phyloP scores from a whole-genome alignment of 2,888 invertebrate genomes.

The Drosophila rellima region DNA sequence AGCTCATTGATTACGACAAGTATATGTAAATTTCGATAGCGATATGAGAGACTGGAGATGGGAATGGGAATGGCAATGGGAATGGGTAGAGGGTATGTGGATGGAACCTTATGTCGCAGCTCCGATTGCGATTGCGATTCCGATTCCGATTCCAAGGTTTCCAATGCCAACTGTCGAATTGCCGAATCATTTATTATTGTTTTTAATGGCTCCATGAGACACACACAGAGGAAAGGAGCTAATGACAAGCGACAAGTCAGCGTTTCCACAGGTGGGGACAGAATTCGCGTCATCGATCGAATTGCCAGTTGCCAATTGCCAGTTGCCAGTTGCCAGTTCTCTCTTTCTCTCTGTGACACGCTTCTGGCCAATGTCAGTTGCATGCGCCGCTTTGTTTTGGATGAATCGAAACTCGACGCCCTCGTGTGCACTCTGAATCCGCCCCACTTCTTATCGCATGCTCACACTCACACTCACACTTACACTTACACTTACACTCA shows the following conservation, averaged over 20 bases:
- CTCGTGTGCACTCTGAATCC: constrained; percentile 54
- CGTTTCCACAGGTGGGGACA: constrained; percentile 51
- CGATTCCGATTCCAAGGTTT: constrained; percentile 64
- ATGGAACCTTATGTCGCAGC: background rate
- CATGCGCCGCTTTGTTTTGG: constrained; percentile 51
- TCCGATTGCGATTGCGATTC: constrained; percentile 3
- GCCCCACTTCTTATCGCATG: constrained; percentile 67
- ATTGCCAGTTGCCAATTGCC: background rate
- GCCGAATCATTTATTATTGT: constrained; percentile 72
- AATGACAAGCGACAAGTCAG: constrained; percentile 77
- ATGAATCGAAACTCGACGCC: constrained; percentile 48
- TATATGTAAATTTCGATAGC: constrained; percentile 66
- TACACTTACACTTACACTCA: constrained; percentile 23
- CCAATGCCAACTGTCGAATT: constrained; percentile 50
- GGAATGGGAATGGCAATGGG: background rate
- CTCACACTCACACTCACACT: constrained; percentile 15
- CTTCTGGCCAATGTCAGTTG: constrained; percentile 74
- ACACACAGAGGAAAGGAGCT: constrained; percentile 45
- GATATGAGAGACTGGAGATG: constrained; percentile 21
- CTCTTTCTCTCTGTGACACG: constrained; percentile 50
- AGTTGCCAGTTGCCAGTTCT: background rate
- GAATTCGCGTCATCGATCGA: constrained; percentile 29
- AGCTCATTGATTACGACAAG: constrained; percentile 69
- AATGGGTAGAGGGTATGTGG: background rate
- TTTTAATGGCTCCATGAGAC: constrained; percentile 61